A percentile compares a stretch with the other conserved stretches of the same genome.
phyloP scores from a whole-genome alignment of 1,140 invertebrate genomes.

The Melitaea cinxia region DNA sequence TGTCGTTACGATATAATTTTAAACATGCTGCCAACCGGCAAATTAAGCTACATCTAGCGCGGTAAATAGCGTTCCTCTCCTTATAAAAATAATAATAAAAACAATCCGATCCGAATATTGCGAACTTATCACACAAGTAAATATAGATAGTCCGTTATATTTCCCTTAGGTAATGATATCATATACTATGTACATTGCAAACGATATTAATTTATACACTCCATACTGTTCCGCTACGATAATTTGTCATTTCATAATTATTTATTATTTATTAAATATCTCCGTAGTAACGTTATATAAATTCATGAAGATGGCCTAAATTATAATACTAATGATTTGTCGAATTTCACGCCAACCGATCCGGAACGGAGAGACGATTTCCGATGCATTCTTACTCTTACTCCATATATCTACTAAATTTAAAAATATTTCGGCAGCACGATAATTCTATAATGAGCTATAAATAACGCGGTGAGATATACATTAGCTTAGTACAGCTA shows the following conservation, averaged over 20 bases:
- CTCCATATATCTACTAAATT: constrained; percentile 43
- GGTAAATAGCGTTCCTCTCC: constrained; percentile 50
- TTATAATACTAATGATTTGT: constrained; percentile 64
- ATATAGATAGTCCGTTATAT: constrained; percentile 48
- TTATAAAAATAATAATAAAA: constrained; percentile 35
- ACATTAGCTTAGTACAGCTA: constrained; percentile 51
- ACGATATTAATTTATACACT: constrained; percentile 68
- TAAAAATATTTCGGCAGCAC: constrained; percentile 57
- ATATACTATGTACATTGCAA: constrained; percentile 77
- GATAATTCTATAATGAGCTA: constrained; percentile 57
- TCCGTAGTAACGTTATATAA: constrained; percentile 70
- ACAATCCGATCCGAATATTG: constrained; percentile 58
- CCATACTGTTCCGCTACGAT: constrained; percentile 55
- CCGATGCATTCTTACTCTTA: constrained; percentile 20
- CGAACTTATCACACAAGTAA: constrained; percentile 71
- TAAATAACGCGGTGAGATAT: constrained; percentile 67
- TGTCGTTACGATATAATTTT: neutral
- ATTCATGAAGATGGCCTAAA: constrained; percentile 73
- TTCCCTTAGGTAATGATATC: constrained; percentile 49
- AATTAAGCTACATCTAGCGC: constrained; percentile 55
- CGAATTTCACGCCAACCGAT: neutral
- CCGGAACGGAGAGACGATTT: neutral
- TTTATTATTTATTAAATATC: constrained; percentile 58
- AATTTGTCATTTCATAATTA: constrained; percentile 68
- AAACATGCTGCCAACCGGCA: constrained; percentile 42